These are phyloP conservation scores for Poicephalus gulielmi DNA, from an alignment of 2,113 vertebrate genomes.

Conservation along the genomic window DNA sequence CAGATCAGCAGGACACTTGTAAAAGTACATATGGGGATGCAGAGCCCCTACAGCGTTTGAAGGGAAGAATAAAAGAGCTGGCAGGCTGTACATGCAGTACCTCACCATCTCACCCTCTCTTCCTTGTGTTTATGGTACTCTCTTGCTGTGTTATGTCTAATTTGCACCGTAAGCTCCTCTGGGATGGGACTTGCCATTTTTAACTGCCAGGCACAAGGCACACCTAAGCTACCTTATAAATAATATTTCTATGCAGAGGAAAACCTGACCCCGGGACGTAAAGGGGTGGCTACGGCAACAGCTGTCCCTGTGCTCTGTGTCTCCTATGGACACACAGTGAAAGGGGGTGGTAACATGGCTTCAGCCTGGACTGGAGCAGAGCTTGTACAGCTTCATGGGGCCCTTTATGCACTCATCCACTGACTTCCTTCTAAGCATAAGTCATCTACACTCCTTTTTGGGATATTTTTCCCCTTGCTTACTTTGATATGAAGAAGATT, in stretches of 20 bases:
- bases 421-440: neutral
- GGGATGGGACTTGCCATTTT: neutral
- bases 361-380: neutral
- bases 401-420: fast-evolving
- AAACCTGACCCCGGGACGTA: neutral
- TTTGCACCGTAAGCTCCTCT: neutral
- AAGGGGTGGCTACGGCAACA: slow-evolving; percentile 38
- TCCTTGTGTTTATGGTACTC: neutral
- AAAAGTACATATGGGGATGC: neutral
- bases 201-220: neutral
- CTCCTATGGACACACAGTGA: neutral
- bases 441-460: fast-evolving
- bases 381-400: fast-evolving
- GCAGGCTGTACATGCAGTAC: fast-evolving
- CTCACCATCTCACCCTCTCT: neutral
- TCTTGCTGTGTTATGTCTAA: neutral
- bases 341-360: neutral
- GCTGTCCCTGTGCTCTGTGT: neutral
- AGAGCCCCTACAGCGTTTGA: neutral
- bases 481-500: neutral
- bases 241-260: neutral
- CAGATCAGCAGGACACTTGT: fast-evolving
- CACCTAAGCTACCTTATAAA: slow-evolving; percentile 41
- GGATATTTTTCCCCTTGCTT: neutral
- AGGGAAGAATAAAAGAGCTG: neutral